Base-by-base conservation (phyloP, 2,113 vertebrate species). In the Isurus oxyrinchus region DNA sequence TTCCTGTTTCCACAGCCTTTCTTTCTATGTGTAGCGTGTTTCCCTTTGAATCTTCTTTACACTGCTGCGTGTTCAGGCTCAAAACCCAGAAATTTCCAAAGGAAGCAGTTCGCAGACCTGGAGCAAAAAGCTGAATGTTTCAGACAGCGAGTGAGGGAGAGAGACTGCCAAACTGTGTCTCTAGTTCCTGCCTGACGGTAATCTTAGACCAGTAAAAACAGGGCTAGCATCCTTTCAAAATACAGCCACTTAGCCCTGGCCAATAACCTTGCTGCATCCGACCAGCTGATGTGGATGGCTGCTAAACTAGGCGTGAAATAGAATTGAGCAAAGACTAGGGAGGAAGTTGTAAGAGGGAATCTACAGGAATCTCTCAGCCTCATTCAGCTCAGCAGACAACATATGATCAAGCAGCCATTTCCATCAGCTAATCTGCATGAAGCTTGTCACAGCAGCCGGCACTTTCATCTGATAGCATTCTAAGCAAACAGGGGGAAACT, bases 1-100 rank as follows among this genome's bases (percentile, higher is more conserved):
- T 97, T 97, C 97, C 97, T 97, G 97, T 97, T 97, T 98, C 97
- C 97, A 97, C 96, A 96, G 55, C 90, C 91, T 93, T 88, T 96
- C 94, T 94, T 94, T 96, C n/a, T 93, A 96, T 96, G 93, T 76
- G 69, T 57, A 2, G 53, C 14, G 55, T 61, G 55, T 16, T 61
- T 16, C 57, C 90, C 35, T 63, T 35, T 21, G 91, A 40, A 10
- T 21, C 61, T 67, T 61, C 88, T 61, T 91, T 10, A 35, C 31
- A 7, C 90, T 31, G 90, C 63, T 27, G 63, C 40, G 40, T 40
- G n/a, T 40, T 40, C 59, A 21, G 35, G 40, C 5, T 16, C 91
- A 21, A 8, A 94, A 31, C 49, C 40, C 84, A 53, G 84, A 86
- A n/a, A 23, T 23, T 88, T 55, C 86, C 25, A 2, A 11, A 55